phyloP scores from a whole-genome alignment of 2,797 vertebrate species.

The Esox lucius region DNA sequence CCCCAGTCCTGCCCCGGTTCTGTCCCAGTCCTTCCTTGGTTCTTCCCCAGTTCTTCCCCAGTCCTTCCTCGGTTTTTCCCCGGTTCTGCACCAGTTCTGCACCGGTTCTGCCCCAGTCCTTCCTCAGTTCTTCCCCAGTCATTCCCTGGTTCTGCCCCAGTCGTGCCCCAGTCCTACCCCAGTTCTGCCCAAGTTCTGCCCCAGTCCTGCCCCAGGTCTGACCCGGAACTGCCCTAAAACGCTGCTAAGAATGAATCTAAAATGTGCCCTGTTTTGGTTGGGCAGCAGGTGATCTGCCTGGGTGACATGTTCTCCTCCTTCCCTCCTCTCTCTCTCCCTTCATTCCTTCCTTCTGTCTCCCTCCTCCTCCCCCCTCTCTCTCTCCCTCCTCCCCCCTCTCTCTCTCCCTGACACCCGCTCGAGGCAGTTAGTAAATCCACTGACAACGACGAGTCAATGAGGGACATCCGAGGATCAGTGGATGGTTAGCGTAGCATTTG shows the following conservation, averaged over 20 bases:
- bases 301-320: conserved; percentile 55
- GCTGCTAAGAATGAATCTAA: conserved; percentile 77
- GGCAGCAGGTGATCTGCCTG: conserved; percentile 73
- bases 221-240: conserved; percentile 44
- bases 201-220: too few relatives aligned
- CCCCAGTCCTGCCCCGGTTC: too few relatives aligned
- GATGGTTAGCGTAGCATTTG: conserved; percentile 37
- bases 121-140: too few relatives aligned
- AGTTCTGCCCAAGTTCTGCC: conserved; percentile 20
- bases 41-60: background rate
- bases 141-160: background rate
- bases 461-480: conserved; percentile 37
- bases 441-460: conserved; percentile 36
- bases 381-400: too few relatives aligned
- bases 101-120: too few relatives aligned
- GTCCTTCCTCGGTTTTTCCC: conserved; percentile 21
- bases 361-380: too few relatives aligned
- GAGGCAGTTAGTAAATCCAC: conserved; percentile 63
- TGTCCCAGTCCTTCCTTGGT: too few relatives aligned
- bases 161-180: conserved; percentile 28
- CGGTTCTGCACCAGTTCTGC: conserved; percentile 26
- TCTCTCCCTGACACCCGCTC: background rate
- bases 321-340: conserved; percentile 4
- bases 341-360: too few relatives aligned
- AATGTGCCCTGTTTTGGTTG: conserved; percentile 75